Evolutionary conservation across 2,888 invertebrate species (phyloP).

Genomic region (Hemicrepidius hirtus): DNA sequence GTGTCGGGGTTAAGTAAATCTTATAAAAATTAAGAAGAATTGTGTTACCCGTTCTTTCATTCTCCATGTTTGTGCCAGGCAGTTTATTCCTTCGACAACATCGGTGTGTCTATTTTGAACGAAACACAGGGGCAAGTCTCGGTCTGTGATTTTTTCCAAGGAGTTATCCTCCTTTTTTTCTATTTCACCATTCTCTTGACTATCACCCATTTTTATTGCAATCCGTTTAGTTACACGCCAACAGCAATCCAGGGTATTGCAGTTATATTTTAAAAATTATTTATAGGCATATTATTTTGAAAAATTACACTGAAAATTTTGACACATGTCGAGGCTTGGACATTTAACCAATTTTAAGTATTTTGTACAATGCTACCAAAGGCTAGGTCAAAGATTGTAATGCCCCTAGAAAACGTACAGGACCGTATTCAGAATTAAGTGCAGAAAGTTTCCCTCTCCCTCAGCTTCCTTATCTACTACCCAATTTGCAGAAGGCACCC

Average conservation of each 20-base stretch:
- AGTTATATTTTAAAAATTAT: background rate
- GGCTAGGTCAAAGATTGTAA: too few relatives aligned
- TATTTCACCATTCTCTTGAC: conserved; percentile 48
- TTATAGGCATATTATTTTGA: conserved; percentile 10
- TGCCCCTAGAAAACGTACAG: too few relatives aligned
- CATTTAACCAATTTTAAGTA: background rate
- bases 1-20: background rate
- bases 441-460: too few relatives aligned
- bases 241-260: background rate
- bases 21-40: background rate
- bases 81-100: conserved; percentile 79
- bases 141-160: conserved; percentile 76
- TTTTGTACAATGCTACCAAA: too few relatives aligned
- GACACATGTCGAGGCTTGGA: conserved; percentile 14
- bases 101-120: conserved; percentile 85
- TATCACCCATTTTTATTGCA: conserved; percentile 56
- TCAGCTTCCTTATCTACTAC: too few relatives aligned
- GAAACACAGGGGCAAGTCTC: conserved; percentile 83
- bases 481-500: too few relatives aligned
- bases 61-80: conserved; percentile 88
- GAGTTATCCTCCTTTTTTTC: conserved; percentile 56
- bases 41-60: conserved; percentile 90
- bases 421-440: too few relatives aligned
- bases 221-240: background rate
- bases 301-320: conserved; percentile 16